Evolutionary conservation across 1,140 invertebrate species (phyloP).

Genomic region (Aphaenogaster ashmeadi): DNA sequence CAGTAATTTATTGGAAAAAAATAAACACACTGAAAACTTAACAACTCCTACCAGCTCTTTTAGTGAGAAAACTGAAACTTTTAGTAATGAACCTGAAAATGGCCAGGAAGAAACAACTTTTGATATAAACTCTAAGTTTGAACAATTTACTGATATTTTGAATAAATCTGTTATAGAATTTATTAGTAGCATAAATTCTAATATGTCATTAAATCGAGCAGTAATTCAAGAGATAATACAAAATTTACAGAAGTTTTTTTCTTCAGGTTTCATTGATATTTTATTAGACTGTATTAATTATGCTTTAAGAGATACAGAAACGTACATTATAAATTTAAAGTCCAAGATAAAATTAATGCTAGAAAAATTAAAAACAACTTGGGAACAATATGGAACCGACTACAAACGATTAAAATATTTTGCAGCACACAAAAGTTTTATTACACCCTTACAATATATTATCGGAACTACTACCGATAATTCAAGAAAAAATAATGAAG

Average conservation of each 20-base stretch:
- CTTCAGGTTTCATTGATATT: slow-evolving; percentile 3
- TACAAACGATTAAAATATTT: slow-evolving; percentile 19
- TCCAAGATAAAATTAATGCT: background rate
- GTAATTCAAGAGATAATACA: background rate
- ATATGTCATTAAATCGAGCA: background rate
- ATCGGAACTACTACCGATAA: background rate
- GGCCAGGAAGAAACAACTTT: background rate
- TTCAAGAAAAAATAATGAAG: slow-evolving; percentile 13
- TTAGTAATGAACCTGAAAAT: background rate
- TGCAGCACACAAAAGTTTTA: background rate
- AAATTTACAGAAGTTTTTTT: background rate
- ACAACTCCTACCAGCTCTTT: background rate
- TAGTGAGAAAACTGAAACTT: background rate
- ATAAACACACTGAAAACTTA: background rate
- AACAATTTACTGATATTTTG: slow-evolving; percentile 12
- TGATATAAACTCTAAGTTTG: slow-evolving; percentile 20
- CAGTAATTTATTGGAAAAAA: background rate
- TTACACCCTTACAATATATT: background rate
- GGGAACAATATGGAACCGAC: background rate
- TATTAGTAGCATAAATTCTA: background rate
- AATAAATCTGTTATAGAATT: background rate
- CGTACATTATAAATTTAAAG: background rate
- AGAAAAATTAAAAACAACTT: background rate
- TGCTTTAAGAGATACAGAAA: slow-evolving; percentile 6
- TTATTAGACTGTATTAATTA: background rate